These are phyloP conservation scores for Ctenopoma multispine DNA, from an alignment of 2,797 vertebrate species.

Conservation along the genomic window DNA sequence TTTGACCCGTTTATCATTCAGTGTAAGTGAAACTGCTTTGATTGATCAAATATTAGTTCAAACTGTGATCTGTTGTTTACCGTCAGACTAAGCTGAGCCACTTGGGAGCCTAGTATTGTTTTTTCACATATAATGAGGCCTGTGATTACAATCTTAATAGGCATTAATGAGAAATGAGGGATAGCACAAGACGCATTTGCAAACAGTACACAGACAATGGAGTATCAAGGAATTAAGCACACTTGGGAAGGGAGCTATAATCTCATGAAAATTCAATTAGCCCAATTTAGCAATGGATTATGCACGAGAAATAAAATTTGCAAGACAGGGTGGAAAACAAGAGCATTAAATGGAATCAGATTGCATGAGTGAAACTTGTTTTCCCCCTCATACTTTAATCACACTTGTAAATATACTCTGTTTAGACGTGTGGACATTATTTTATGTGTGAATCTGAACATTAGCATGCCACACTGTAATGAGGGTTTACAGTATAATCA, in stretches of 20 bases:
- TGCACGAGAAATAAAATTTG: slow-evolving; percentile 60
- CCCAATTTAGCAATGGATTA: slow-evolving; percentile 66
- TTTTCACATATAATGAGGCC: slow-evolving; percentile 57
- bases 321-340: slow-evolving; percentile 40
- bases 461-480: no score
- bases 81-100: slow-evolving; percentile 33
- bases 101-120: slow-evolving; percentile 24
- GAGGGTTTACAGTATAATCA: no score
- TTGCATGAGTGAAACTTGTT: not conserved
- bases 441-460: no score
- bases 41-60: slow-evolving; percentile 53
- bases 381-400: not conserved
- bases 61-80: slow-evolving; percentile 50
- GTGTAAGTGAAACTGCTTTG: slow-evolving; percentile 28
- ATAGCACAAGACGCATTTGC: slow-evolving; percentile 62
- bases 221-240: slow-evolving; percentile 57
- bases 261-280: slow-evolving; percentile 76
- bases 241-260: slow-evolving; percentile 58
- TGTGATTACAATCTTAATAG: slow-evolving; percentile 70
- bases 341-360: slow-evolving; percentile 30
- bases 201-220: slow-evolving; percentile 59
- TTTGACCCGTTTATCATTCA: slow-evolving; percentile 44
- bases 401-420: not conserved
- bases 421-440: no score
- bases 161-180: slow-evolving; percentile 68